Base-by-base conservation (phyloP, 2,113 vertebrate genomes). In the Chloropsis hardwickii region DNA sequence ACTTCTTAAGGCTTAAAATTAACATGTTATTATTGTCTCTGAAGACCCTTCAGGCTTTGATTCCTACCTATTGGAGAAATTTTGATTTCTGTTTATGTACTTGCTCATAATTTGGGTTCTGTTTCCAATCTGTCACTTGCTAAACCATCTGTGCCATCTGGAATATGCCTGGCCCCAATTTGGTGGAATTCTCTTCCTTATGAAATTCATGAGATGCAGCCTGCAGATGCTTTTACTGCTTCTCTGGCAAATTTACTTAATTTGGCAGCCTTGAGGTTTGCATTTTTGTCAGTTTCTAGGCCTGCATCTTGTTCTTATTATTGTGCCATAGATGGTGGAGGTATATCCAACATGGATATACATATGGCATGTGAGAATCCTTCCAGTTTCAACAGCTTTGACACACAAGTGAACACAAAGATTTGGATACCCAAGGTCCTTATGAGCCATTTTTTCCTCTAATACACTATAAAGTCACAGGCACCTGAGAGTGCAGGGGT, bases 81-180 rank as follows among this genome's bases (percentile, higher is more conserved):
- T 91, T 66, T 86, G 58, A 88, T 88, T 94, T 96, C 73, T 97
- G 95, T 98, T 98, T 97, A 96, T 11, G 35, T 92, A 96, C 73
- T 94, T 96, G 88, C 78, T 88, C 92, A 90, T 95, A 96, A 97
- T 97, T 97, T 96, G 92, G 74, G 95, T 96, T 97, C 90, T 98
- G 93, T 97, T 97, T 97, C 95, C 88, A 97, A 86, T 97, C 94
- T 97, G 95, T 94, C 96, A 94, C 93, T 98, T 92, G 90, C 85
- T 94, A 94, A 96, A 92, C 97, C 96, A 97, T 97, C 96, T 97
- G 97, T 54, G 85, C 91, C 94, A 96, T 96, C 92, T 97, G 85
- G 85, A 95, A 95, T 90, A 70, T 42, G 88, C 92, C 96, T 97
- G 90, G 88, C 56, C 84, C 71, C 54, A 88, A 48, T 96, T 96